Evolutionary conservation across 2,113 vertebrate genomes (phyloP), one percentile per base, ranked within the genome.

Genomic region (Rafetus swinhoei): DNA sequence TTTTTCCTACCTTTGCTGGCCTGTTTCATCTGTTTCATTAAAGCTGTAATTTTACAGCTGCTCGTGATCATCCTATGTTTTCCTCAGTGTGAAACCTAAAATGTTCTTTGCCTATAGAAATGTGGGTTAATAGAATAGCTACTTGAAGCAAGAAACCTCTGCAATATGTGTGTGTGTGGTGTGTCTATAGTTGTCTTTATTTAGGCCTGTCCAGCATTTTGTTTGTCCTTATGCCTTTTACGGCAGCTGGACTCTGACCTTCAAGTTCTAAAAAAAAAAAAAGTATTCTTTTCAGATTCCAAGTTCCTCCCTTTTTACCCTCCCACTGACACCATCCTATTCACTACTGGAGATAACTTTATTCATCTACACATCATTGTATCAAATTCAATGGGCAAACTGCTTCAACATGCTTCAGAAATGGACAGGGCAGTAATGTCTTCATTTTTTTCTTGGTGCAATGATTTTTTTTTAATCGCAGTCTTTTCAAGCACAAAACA

Each of bases 281-380:
- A 98, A 95, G 98, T 98, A 98, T 99, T 99, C 98, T 98, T 99
- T 99, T 99, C 98, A 99, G 97, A 98, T 98, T 98, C 94, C 94
- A 96, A 98, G 98, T 98, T 98, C 98, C 98, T 98, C 98, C 97
- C 98, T 98, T 99, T 98, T 97, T 98, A 98, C 99, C 99, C 99
- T 99, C 99, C 99, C 98, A 99, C 98, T 99, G 98, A 99, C 99
- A 99, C 98, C 98, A 98, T 99, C 99, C 99, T 98, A 99, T 99
- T 99, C 99, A 99, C 97, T 96, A 88, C 96, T 94, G 98, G 98
- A 99, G 99, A 99, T 99, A 99, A 99, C 99, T 99, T 99, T 99
- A 99, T 99, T 99, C 99, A 99, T 99, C 98, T 98, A 98, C 98
- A 98, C 98, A 99, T 99, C 99, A 99, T 99, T 99, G 99, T 99